A percentile compares a stretch with the other conserved stretches of the same genome.
Conservation (phyloP, 2,888 invertebrate species). For the Hirtodrosophila alboralis region DNA sequence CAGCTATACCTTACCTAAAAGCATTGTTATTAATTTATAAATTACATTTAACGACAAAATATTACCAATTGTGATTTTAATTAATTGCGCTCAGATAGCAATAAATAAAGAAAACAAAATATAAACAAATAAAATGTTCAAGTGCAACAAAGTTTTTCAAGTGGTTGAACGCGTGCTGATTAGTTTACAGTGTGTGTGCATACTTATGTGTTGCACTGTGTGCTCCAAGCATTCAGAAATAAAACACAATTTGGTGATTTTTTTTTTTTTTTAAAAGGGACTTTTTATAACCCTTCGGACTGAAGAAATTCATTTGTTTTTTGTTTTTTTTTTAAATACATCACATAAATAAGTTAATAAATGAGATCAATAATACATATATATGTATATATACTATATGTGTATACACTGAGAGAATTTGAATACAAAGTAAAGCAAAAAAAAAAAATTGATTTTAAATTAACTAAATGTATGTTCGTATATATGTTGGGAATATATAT, state of each 20-base stretch:
- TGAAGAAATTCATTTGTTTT: constrained; percentile 21
- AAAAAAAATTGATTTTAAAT: constrained; percentile 1
- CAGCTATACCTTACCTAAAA: constrained; percentile 13
- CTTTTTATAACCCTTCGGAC: constrained; percentile 39
- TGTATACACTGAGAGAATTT: constrained; percentile 39
- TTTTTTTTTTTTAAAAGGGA: constrained; percentile 39
- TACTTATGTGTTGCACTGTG: constrained; percentile 37
- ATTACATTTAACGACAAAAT: constrained; percentile 53
- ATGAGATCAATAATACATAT: constrained; percentile 64
- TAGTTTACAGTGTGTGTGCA: constrained; percentile 21
- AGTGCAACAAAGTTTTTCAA: constrained; percentile 32
- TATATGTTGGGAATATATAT: constrained; percentile 7
- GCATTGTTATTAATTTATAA: constrained; percentile 73
- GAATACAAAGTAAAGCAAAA: constrained; percentile 11
- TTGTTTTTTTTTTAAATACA: constrained; percentile 28
- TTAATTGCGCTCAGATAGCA: constrained; percentile 36
- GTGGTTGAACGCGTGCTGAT: constrained; percentile 45
- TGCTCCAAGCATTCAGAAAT: constrained; percentile 8
- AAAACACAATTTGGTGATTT: constrained; percentile 16
- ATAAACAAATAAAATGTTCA: constrained; percentile 16
- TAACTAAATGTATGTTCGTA: constrained; percentile 9
- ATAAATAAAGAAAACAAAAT: not conserved
- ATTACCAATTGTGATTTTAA: constrained; percentile 50
- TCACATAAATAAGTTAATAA: constrained; percentile 65
- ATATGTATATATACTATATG: constrained; percentile 13